Evolutionary conservation across 2,888 invertebrate genomes (phyloP).

Genomic region (Pristionchus arcanus): DNA sequence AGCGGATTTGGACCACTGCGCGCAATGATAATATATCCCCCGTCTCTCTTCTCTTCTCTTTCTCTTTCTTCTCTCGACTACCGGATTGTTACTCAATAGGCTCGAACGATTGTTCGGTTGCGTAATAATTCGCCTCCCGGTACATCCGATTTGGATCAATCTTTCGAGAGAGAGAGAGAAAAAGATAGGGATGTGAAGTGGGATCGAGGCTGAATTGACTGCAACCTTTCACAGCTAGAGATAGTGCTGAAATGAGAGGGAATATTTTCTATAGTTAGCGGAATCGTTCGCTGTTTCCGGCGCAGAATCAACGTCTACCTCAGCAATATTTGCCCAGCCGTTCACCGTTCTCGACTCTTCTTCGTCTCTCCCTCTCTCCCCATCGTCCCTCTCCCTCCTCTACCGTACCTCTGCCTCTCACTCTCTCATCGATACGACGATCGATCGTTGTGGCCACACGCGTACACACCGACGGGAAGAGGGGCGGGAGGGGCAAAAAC

Average conservation of each 20-base stretch:
- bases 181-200: background rate
- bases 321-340: conserved; percentile 40
- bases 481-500: background rate
- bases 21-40: conserved; percentile 21
- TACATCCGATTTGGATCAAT: background rate
- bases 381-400: conserved; percentile 29
- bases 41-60: background rate
- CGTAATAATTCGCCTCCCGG: conserved; percentile 12
- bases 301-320: background rate
- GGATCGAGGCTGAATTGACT: background rate
- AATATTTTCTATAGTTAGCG: background rate
- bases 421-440: background rate
- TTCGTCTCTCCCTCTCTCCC: background rate
- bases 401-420: conserved; percentile 12
- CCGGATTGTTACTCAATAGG: conserved; percentile 50
- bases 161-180: conserved; percentile 10
- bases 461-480: background rate
- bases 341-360: conserved; percentile 26
- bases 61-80: background rate
- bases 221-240: background rate
- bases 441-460: conserved; percentile 3
- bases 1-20: conserved; percentile 20
- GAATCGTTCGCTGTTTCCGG: no score
- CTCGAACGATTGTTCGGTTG: background rate
- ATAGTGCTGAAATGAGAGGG: background rate